These are phyloP conservation scores for Conus ventricosus DNA, from an alignment of 1,140 invertebrate species.

Conservation along the genomic window DNA sequence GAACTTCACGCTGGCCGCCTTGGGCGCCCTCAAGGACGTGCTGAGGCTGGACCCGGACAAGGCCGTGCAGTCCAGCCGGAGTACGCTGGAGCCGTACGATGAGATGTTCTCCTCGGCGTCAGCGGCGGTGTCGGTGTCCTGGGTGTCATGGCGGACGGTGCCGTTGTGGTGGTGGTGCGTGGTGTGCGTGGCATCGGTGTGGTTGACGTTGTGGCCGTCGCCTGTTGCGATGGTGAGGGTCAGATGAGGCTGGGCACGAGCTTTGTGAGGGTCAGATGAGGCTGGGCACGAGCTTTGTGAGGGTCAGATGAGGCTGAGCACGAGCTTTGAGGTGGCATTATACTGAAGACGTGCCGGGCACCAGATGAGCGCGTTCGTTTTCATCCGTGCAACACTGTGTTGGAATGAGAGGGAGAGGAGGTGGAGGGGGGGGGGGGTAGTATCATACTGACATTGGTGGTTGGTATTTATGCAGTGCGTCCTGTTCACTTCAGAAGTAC, in stretches of 20 bases:
- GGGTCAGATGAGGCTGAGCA: constrained; percentile 9
- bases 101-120: constrained; percentile 14
- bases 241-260: constrained; percentile 19
- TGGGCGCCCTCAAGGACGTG: constrained; percentile 76
- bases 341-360: not conserved
- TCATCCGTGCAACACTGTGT: no score
- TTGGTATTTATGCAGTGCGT: no score
- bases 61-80: constrained; percentile 52
- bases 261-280: constrained; percentile 23
- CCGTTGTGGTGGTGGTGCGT: not conserved
- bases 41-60: constrained; percentile 71
- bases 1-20: constrained; percentile 75
- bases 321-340: not conserved
- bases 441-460: no score
- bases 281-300: not conserved
- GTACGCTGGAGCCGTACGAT: constrained; percentile 51
- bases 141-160: not conserved
- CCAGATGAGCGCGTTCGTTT: no score
- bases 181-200: not conserved
- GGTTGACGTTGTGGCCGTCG: not conserved
- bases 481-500: no score
- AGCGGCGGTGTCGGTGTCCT: not conserved
- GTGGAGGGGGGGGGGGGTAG: no score
- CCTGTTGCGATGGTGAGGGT: not conserved
- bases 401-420: no score